A percentile compares a stretch with the other conserved stretches of the same genome.
Conservation (phyloP, 2,113 vertebrate species). For the Glaucidium brasilianum region DNA sequence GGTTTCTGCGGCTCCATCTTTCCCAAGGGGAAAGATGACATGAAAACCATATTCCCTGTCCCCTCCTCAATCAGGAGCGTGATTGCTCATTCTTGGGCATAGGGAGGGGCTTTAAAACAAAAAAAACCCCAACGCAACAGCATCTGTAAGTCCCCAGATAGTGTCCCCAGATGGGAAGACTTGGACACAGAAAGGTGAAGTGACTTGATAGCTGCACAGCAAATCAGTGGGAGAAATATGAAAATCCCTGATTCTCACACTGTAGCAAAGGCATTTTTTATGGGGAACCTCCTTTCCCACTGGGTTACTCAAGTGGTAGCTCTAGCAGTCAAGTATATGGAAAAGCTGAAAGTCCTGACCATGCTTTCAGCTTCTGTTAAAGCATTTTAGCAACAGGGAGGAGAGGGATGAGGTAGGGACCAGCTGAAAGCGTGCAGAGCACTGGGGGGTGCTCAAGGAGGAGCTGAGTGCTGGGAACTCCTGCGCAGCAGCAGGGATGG, state of each 20-base stretch:
- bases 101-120: background rate
- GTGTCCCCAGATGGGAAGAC: background rate
- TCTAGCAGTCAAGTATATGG: fast-evolving
- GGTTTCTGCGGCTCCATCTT: background rate
- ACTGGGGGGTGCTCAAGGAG: background rate
- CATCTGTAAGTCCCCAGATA: background rate
- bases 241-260: background rate
- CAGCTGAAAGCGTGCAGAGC: background rate
- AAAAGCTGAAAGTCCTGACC: background rate
- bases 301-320: background rate
- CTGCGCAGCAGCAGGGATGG: background rate
- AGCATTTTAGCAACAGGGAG: background rate
- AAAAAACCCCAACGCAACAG: background rate
- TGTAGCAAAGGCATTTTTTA: background rate
- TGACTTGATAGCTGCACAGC: background rate
- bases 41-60: background rate
- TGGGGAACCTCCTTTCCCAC: background rate
- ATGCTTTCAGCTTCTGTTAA: background rate
- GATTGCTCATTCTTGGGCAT: fast-evolving
- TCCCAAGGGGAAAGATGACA: background rate
- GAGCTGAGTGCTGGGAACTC: background rate
- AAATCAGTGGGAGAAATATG: background rate
- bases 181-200: background rate
- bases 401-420: background rate
- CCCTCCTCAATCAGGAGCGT: background rate